Base-by-base conservation (phyloP, 2,888 invertebrate species). In the Aspidiotus destructor region DNA sequence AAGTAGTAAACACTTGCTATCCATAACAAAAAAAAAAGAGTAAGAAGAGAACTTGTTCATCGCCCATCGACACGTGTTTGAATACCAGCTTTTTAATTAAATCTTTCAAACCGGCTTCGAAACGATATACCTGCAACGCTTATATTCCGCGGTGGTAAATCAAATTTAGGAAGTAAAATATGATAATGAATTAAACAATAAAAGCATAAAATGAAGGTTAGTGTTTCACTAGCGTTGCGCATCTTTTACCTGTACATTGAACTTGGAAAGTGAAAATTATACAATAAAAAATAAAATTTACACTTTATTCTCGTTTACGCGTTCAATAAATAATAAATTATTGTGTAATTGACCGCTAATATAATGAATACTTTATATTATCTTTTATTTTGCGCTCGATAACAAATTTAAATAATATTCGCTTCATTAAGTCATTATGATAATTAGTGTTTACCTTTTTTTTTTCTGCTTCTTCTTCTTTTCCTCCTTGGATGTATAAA, bases 311-410 rank as follows among this genome's bases (percentile, higher is more conserved):
- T 53, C 41, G 57, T 67, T 67, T 48, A 58, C 67, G 60, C 60
- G 28, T 67, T 67, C 67, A 67, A 67, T 67, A 67, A 58, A 60
- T 60, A 67, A 67, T 67, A 67, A 67, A 67, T 67, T 67, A 67
- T 40, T 52, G 42, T 67, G 58, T 67, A 67, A 67, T 67, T 67
- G 60, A 48, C 48, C 48, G 10, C 48, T 48, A 48, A 28, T 28
- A 28, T 28, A 28, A 28, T 28, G 28, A 28, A 28, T 28, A 28
- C 28, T 28, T 28, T 28, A 28, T 28, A 28, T 28, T 28, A 28
- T 28, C 28, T 28, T 28, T 48, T 48, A 48, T 48, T 48, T 11
- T 48, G 48, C 48, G 48, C 6, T n/a, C 48, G 48, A 48, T 48
- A 13, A 48, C 48, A n/a, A 48, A 48, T 48, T 48, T n/a, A 48